These are phyloP conservation scores for Cataglyphis cursor DNA, from an alignment of 2,888 invertebrate genomes.

Conservation along the genomic window DNA sequence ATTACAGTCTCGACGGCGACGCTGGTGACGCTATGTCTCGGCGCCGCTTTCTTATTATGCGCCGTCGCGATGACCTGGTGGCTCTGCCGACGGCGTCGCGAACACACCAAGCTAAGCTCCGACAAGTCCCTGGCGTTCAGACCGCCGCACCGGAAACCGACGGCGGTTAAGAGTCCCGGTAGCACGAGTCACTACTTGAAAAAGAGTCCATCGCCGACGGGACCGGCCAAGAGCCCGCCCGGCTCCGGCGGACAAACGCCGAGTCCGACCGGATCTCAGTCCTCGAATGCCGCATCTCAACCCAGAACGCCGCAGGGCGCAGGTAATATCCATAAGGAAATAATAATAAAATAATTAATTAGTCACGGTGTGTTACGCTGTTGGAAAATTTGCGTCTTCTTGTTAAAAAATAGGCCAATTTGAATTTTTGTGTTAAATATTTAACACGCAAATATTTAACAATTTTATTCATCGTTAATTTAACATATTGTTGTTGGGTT, in stretches of 20 bases:
- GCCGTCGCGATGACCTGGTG: constrained; percentile 90
- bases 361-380: no score
- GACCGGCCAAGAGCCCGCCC: constrained; percentile 89
- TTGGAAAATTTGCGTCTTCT: no score
- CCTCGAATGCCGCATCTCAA: constrained; percentile 76
- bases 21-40: constrained; percentile 90
- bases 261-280: constrained; percentile 82
- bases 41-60: constrained; percentile 89
- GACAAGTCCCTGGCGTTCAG: constrained; percentile 90
- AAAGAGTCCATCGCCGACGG: constrained; percentile 96
- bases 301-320: constrained; percentile 80
- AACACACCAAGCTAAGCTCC: constrained; percentile 87
- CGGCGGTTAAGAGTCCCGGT: constrained; percentile 95
- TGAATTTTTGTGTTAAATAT: no score
- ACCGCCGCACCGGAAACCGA: constrained; percentile 91
- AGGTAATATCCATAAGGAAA: constrained; percentile 49
- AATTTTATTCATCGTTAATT: no score
- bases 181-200: constrained; percentile 95
- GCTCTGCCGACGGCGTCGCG: constrained; percentile 89
- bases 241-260: constrained; percentile 86
- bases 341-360: neutral
- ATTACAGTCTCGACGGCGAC: constrained; percentile 88
- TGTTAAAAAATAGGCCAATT: no score
- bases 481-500: no score
- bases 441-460: no score